Conservation (phyloP, 2,113 vertebrate genomes). For the Mustela nigripes region DNA sequence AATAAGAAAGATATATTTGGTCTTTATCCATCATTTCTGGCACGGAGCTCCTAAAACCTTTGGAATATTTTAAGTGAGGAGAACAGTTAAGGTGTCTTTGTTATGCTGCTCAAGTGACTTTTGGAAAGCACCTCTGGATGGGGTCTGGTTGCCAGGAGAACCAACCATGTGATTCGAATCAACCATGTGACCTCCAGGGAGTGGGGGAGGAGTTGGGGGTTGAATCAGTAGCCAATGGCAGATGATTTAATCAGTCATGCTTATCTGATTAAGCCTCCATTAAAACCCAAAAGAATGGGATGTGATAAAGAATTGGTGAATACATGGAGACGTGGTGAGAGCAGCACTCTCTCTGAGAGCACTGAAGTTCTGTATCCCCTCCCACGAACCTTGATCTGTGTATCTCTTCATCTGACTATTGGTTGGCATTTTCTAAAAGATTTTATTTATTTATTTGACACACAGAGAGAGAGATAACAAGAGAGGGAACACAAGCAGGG, state of each 20-base stretch:
- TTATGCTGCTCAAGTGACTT: background rate
- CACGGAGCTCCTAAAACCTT: background rate
- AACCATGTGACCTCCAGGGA: background rate
- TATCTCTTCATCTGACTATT: background rate
- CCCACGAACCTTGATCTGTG: background rate
- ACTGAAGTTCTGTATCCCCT: background rate
- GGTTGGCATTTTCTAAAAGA: background rate
- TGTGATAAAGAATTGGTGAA: background rate
- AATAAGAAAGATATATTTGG: background rate
- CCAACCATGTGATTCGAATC: background rate
- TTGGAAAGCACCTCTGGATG: background rate
- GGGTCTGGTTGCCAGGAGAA: background rate
- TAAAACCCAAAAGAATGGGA: background rate
- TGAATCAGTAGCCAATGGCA: background rate
- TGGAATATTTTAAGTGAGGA: background rate
- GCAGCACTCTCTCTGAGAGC: background rate
- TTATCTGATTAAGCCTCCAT: background rate
- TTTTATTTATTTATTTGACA: too few relatives aligned
- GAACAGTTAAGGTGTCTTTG: background rate
- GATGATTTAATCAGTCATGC: background rate
- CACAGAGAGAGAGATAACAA: too few relatives aligned
- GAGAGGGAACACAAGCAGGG: too few relatives aligned
- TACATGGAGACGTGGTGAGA: background rate
- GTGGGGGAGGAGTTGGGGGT: background rate
- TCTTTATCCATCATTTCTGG: background rate